Conservation (phyloP, 2,113 vertebrate genomes). For the Neodon shergylaensis region DNA sequence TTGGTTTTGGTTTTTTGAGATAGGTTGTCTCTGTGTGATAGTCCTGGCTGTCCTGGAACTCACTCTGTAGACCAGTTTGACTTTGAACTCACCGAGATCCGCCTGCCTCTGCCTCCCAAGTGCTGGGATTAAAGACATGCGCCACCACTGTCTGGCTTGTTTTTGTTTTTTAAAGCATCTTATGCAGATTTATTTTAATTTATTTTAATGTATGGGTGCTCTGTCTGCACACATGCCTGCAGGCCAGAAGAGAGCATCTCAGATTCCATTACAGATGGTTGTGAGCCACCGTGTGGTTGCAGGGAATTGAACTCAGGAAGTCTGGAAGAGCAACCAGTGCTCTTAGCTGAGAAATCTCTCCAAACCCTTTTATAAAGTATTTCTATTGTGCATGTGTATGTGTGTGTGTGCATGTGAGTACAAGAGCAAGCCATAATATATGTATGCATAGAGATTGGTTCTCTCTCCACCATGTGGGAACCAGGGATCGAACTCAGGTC, state of each 20-base stretch:
- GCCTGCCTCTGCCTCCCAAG: no score
- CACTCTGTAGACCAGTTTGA: no score
- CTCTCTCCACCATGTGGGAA: background rate
- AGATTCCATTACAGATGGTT: background rate
- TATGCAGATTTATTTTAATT: background rate
- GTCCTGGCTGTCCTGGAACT: no score
- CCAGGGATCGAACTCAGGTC: background rate
- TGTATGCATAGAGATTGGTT: background rate
- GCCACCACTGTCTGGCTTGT: no score
- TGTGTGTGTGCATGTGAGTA: background rate
- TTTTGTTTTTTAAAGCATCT: no score
- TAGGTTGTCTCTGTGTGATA: no score
- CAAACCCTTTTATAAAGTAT: background rate
- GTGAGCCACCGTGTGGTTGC: background rate
- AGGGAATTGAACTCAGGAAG: background rate
- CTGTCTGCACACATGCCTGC: background rate
- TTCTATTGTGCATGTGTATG: background rate
- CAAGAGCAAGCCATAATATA: background rate
- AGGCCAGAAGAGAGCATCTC: background rate
- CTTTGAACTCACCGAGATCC: no score
- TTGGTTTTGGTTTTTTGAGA: no score
- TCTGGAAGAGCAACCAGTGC: background rate
- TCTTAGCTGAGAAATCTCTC: background rate
- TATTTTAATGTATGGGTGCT: background rate
- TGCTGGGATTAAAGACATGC: no score